A percentile compares a stretch with the other conserved stretches of the same genome.
Conservation (phyloP, 2,797 vertebrate species). For the Characodon lateralis region DNA sequence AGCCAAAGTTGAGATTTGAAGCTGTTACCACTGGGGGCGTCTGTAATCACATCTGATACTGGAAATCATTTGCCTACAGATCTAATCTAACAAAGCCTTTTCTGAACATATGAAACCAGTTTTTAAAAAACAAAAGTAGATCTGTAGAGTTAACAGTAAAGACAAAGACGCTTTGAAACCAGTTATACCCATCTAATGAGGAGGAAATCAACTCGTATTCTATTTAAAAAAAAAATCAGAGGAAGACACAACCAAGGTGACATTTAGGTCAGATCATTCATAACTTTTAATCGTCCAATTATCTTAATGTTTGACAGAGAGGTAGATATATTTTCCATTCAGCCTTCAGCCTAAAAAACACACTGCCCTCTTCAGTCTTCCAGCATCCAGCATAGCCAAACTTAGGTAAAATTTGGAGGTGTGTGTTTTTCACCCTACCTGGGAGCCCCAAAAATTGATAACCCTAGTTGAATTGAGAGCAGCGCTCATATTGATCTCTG, state of each 20-base stretch:
- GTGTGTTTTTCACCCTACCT: background rate
- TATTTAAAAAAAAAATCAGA: background rate
- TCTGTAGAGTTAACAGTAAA: slow-evolving; percentile 30
- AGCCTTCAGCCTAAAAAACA: background rate
- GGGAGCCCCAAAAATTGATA: background rate
- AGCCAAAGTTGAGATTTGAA: slow-evolving; percentile 4
- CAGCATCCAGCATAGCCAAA: background rate
- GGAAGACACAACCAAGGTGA: background rate
- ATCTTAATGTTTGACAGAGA: background rate
- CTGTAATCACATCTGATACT: slow-evolving; percentile 4
- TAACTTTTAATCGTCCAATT: background rate
- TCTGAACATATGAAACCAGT: slow-evolving; percentile 21
- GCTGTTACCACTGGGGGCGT: slow-evolving; percentile 12
- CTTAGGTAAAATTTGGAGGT: background rate
- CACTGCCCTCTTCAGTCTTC: background rate
- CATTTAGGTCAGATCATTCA: background rate
- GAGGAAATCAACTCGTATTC: background rate
- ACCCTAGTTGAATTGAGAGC: background rate
- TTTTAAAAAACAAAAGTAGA: slow-evolving; percentile 15
- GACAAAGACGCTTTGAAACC: background rate
- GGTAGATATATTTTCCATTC: background rate
- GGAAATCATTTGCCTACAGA: slow-evolving; percentile 2
- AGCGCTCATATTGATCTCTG: background rate
- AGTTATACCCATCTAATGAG: background rate
- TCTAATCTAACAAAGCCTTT: slow-evolving; percentile 4